Evolutionary conservation across 2,888 invertebrate species (phyloP).

Genomic region (Plemyria rubiginata): DNA sequence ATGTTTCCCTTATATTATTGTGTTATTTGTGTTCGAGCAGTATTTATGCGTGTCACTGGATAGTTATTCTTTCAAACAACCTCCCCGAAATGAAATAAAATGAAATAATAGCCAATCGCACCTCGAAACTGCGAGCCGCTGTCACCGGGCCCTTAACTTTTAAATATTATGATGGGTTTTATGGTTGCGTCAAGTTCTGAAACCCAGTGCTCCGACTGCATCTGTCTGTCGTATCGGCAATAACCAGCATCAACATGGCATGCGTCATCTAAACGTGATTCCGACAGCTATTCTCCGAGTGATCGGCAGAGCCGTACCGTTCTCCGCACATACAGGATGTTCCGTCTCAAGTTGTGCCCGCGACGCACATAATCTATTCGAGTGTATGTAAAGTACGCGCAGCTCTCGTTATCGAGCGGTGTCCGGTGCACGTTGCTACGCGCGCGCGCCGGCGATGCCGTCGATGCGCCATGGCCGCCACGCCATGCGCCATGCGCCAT

Average conservation of each 20-base stretch:
- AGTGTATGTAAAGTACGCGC: slow-evolving; percentile 44
- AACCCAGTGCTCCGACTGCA: slow-evolving; percentile 9
- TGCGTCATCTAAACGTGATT: slow-evolving; percentile 35
- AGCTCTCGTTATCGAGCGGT: slow-evolving; percentile 42
- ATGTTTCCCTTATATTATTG: too few species aligned
- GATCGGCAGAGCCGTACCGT: slow-evolving; percentile 19
- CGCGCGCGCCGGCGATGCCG: slow-evolving; percentile 30
- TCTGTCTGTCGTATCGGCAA: slow-evolving; percentile 31
- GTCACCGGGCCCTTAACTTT: too few species aligned
- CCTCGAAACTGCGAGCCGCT: too few species aligned
- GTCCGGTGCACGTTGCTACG: slow-evolving; percentile 51
- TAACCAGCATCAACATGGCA: slow-evolving; percentile 26
- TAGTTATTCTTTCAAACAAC: too few species aligned
- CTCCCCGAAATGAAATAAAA: too few species aligned
- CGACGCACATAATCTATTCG: slow-evolving; percentile 32
- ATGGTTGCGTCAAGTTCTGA: slow-evolving; percentile 27
- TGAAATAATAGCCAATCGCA: too few species aligned
- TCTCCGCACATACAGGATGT: slow-evolving; percentile 13
- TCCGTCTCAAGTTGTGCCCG: slow-evolving; percentile 19
- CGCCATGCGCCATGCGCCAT: not conserved
- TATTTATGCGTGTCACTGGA: too few species aligned
- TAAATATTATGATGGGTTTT: not conserved
- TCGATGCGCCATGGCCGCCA: too few species aligned
- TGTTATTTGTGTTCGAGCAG: too few species aligned
- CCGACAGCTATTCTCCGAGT: slow-evolving; percentile 20